Conservation (phyloP, 2,797 vertebrate species). For the Chrosomus eos region DNA sequence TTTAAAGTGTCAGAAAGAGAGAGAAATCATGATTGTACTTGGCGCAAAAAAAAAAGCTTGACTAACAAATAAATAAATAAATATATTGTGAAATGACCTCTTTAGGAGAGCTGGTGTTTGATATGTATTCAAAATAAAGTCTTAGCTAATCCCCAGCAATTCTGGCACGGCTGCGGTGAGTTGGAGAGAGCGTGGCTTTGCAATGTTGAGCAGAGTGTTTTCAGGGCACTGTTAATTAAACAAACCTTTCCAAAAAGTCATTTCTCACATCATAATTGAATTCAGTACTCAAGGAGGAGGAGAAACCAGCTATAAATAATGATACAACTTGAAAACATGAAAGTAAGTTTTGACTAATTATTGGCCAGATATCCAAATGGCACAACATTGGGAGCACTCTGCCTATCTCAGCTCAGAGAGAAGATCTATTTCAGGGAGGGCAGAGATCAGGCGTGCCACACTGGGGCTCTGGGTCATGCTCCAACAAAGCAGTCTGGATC, state of each 20-base stretch:
- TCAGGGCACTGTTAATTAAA: conserved; percentile 56
- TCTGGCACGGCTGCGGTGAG: conserved; percentile 28
- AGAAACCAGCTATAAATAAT: conserved; percentile 50
- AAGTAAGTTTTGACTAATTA: conserved; percentile 16
- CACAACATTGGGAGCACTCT: neutral
- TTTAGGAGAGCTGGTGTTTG: conserved; percentile 15
- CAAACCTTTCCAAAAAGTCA: conserved; percentile 36
- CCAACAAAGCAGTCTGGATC: conserved; percentile 58
- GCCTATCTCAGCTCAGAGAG: conserved; percentile 38
- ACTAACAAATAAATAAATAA: conserved; percentile 1
- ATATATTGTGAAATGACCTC: neutral
- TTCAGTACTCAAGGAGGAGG: neutral
- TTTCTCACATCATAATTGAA: conserved; percentile 53
- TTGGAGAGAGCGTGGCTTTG: conserved; percentile 18
- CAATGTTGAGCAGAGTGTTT: conserved; percentile 45
- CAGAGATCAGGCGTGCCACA: conserved; percentile 58
- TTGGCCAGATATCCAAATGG: conserved; percentile 3
- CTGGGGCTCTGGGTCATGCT: conserved; percentile 46
- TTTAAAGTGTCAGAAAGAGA: neutral
- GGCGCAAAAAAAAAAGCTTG: neutral
- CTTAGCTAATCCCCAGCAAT: conserved; percentile 48
- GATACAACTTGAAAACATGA: conserved; percentile 12
- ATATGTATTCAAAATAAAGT: conserved; percentile 58
- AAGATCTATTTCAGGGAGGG: conserved; percentile 25
- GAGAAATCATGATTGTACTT: neutral